Conservation (phyloP, 1,140 invertebrate species). For the Dryas iulia region DNA sequence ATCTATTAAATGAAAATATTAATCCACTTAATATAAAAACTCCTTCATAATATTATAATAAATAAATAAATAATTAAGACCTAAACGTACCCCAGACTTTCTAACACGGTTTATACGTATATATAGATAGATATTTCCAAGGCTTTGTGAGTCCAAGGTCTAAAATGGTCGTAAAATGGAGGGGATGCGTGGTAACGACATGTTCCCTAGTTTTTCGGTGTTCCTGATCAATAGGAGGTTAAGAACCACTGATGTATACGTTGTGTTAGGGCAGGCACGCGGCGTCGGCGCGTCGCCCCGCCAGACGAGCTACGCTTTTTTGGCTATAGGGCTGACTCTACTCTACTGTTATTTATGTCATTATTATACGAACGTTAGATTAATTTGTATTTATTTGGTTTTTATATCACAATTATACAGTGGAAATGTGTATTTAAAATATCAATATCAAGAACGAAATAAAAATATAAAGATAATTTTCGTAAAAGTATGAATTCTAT, state of each 20-base stretch:
- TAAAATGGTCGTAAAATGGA: too few relatives aligned
- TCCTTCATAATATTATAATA: not conserved
- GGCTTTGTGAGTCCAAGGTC: conserved; percentile 6
- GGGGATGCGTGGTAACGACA: conserved; percentile 24
- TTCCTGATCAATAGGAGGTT: conserved; percentile 34
- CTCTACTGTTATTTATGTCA: conserved; percentile 23
- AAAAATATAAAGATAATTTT: too few relatives aligned
- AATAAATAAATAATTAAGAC: too few relatives aligned
- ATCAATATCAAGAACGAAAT: too few relatives aligned
- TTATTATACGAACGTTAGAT: not conserved
- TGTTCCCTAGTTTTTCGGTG: conserved; percentile 25
- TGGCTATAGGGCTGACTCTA: conserved; percentile 54
- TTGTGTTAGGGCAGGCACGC: conserved; percentile 74
- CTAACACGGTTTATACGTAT: not conserved
- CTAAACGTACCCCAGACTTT: not conserved
- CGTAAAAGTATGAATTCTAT: too few relatives aligned
- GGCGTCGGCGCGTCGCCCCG: conserved; percentile 52
- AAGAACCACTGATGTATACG: conserved; percentile 41
- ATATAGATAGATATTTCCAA: not conserved
- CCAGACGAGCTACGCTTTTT: conserved; percentile 52
- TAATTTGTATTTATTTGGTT: not conserved
- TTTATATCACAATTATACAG: too few relatives aligned
- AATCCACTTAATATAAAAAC: not conserved
- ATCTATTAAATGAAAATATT: not conserved
- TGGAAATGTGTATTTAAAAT: too few relatives aligned